Percentiles rank a stretch among this genome's conserved stretches.
These are phyloP conservation scores for Poecilia velifera DNA, from an alignment of 2,797 vertebrate species.

Conservation along the genomic window DNA sequence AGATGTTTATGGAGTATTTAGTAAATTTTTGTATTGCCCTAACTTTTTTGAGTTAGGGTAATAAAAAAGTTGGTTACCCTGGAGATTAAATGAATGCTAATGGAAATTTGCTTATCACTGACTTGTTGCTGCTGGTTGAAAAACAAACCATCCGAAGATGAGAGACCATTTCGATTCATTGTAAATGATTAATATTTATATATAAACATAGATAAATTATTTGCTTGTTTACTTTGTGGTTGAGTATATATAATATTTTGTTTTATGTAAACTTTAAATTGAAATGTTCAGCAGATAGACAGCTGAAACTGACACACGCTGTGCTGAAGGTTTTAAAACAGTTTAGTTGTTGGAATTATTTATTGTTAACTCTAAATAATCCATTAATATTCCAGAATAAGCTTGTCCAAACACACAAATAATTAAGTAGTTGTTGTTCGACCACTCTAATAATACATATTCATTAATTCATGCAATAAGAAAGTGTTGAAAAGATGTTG, in stretches of 20 bases:
- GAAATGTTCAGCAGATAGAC: background rate
- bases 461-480: slow-evolving; percentile 16
- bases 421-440: slow-evolving; percentile 13
- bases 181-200: background rate
- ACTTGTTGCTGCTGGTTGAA: background rate
- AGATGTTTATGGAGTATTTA: background rate
- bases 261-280: background rate
- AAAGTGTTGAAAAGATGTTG: slow-evolving; percentile 29
- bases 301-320: background rate
- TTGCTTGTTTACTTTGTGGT: no score
- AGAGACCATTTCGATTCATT: background rate
- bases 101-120: background rate
- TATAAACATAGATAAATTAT: background rate
- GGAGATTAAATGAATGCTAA: background rate
- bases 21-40: no score
- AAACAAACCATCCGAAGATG: background rate
- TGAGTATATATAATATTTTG: background rate
- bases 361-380: slow-evolving; percentile 12
- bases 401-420: slow-evolving; percentile 19
- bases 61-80: background rate
- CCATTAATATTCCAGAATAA: background rate
- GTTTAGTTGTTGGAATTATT: slow-evolving; percentile 1
- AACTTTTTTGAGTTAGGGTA: background rate
- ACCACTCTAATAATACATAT: slow-evolving; percentile 24
- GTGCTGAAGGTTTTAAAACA: background rate